Evolutionary conservation across 2,888 invertebrate species (phyloP).

Genomic region (Tenthredo mesomela): DNA sequence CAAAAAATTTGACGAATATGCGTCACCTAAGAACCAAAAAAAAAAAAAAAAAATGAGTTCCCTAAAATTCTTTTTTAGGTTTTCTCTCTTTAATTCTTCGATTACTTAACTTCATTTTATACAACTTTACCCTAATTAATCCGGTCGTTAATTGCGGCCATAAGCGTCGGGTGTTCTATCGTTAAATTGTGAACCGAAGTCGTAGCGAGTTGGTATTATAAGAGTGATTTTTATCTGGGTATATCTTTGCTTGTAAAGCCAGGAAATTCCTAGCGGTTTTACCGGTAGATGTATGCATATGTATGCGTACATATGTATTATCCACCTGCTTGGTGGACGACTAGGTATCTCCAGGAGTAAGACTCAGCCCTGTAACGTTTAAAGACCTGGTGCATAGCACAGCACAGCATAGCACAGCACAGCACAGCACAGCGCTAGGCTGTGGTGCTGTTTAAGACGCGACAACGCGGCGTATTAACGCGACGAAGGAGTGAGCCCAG

Average conservation of each 20-base stretch:
- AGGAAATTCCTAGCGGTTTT: slow-evolving; percentile 39
- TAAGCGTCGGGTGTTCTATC: slow-evolving; percentile 18
- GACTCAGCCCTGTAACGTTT: not conserved
- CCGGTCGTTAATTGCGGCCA: slow-evolving; percentile 30
- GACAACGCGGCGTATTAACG: slow-evolving; percentile 37
- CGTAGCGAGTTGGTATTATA: not conserved
- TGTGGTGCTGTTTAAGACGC: slow-evolving; percentile 38
- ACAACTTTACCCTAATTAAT: slow-evolving; percentile 4
- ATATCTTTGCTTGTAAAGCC: slow-evolving; percentile 25
- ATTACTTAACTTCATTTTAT: not conserved
- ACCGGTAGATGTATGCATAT: not conserved
- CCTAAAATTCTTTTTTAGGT: no score
- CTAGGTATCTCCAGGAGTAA: not conserved
- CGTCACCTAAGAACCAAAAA: not conserved
- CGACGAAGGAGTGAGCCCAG: slow-evolving; percentile 58
- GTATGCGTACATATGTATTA: not conserved
- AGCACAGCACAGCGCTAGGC: not conserved
- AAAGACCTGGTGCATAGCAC: not conserved
- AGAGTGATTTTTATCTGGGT: slow-evolving; percentile 18
- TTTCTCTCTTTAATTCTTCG: not conserved
- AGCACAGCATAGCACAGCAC: not conserved
- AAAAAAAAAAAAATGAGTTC: not conserved
- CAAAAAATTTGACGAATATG: slow-evolving; percentile 4
- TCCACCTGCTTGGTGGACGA: slow-evolving; percentile 15
- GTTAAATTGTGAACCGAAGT: not conserved